A percentile compares a stretch with the other conserved stretches of the same genome.
These are phyloP conservation scores for Metopia argyrocephala DNA, from an alignment of 2,888 invertebrate genomes.

Conservation along the genomic window DNA sequence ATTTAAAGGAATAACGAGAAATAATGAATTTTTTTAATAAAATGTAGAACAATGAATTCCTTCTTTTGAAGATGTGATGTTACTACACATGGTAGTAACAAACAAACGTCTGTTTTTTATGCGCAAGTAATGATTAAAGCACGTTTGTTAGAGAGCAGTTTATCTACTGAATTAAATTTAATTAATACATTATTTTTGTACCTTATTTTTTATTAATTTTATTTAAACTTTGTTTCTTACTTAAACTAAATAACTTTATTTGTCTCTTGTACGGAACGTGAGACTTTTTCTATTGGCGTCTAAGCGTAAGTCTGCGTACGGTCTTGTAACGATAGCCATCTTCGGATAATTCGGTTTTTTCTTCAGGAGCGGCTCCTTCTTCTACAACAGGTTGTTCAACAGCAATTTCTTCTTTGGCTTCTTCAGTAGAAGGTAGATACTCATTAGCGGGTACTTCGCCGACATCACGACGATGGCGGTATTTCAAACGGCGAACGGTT, in stretches of 20 bases:
- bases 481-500: constrained; percentile 56
- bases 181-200: no score
- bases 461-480: constrained; percentile 70
- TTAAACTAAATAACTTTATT: neutral
- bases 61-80: no score
- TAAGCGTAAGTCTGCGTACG: constrained; percentile 67
- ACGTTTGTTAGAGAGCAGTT: no score
- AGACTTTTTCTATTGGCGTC: constrained; percentile 63
- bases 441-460: constrained; percentile 68
- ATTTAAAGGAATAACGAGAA: no score
- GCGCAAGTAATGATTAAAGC: no score
- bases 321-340: constrained; percentile 73
- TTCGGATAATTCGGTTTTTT: constrained; percentile 63
- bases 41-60: no score
- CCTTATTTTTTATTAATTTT: neutral
- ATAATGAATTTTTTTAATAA: no score
- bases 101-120: no score
- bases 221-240: neutral
- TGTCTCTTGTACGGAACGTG: no score
- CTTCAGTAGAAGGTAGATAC: constrained; percentile 69
- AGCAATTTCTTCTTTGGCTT: constrained; percentile 54
- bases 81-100: no score
- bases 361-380: constrained; percentile 58
- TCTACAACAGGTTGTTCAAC: constrained; percentile 1
- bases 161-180: no score